phyloP scores from a whole-genome alignment of 2,888 invertebrate genomes.

The Herminia tarsipennalis region DNA sequence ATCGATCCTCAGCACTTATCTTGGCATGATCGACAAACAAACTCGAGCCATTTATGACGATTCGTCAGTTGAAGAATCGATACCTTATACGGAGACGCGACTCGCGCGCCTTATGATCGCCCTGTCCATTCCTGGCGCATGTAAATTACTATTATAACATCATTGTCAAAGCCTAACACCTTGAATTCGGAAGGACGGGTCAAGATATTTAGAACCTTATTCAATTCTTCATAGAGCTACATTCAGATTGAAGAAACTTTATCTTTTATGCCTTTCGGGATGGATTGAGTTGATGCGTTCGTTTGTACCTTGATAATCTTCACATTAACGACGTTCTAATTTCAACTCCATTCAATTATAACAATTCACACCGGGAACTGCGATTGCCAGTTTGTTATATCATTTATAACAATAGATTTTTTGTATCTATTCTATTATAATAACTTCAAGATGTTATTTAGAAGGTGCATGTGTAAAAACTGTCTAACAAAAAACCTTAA shows the following conservation, averaged over 20 bases:
- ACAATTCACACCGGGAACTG: conserved; percentile 53
- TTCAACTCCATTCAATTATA: conserved; percentile 61
- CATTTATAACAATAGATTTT: conserved; percentile 29
- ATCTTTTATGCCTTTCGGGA: conserved; percentile 6
- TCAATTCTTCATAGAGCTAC: not conserved
- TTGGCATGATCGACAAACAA: conserved; percentile 50
- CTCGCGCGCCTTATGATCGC: conserved; percentile 36
- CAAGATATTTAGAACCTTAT: conserved; percentile 27
- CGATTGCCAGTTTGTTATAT: conserved; percentile 43
- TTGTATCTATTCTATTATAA: conserved; percentile 17
- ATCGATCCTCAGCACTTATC: conserved; percentile 33
- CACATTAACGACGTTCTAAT: conserved; percentile 52
- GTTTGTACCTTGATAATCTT: conserved; percentile 56
- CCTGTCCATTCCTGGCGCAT: conserved; percentile 49
- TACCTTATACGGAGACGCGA: conserved; percentile 53
- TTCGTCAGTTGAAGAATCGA: conserved; percentile 50
- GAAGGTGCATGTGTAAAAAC: conserved; percentile 6
- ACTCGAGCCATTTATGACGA: conserved; percentile 56
- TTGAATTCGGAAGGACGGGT: conserved; percentile 12
- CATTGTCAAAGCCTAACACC: conserved; percentile 52
- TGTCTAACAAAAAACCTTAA: conserved; percentile 25
- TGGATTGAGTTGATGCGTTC: conserved; percentile 20
- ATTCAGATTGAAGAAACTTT: not conserved
- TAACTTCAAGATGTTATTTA: conserved; percentile 15
- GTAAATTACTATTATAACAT: conserved; percentile 67